phyloP scores from a whole-genome alignment of 2,797 vertebrate species.

The Siniperca scherzeri region DNA sequence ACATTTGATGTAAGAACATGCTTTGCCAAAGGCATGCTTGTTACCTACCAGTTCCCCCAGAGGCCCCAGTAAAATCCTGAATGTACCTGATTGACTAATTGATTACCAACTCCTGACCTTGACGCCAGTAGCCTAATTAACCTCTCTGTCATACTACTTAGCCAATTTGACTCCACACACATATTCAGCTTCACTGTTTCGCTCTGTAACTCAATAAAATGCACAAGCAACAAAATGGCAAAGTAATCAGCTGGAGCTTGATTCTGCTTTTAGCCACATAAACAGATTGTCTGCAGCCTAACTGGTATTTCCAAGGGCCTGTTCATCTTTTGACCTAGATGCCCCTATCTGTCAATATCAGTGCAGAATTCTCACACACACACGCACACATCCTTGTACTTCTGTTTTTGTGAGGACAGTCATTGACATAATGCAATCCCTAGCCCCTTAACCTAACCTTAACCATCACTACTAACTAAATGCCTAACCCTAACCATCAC shows the following conservation, averaged over 20 bases:
- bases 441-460: too few relatives aligned
- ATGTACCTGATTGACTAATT: neutral
- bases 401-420: too few relatives aligned
- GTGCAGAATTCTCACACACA: slow-evolving; percentile 15
- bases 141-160: neutral
- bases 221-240: neutral
- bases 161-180: neutral
- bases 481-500: too few relatives aligned
- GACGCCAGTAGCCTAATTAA: slow-evolving; percentile 4
- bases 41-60: neutral
- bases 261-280: neutral
- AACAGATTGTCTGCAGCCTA: slow-evolving; percentile 1
- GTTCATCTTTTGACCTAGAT: slow-evolving; percentile 25
- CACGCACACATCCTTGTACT: neutral
- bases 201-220: neutral
- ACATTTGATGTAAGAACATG: neutral
- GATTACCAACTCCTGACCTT: neutral
- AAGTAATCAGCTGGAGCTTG: neutral
- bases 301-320: slow-evolving; percentile 17
- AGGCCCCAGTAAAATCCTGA: neutral
- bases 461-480: too few relatives aligned
- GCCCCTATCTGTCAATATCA: slow-evolving; percentile 17
- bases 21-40: neutral
- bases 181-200: neutral
- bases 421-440: too few relatives aligned